Evolutionary conservation across 2,797 vertebrate species (phyloP), one percentile per base, ranked within the genome.

Genomic region (Acrossocheilus fasciatus): DNA sequence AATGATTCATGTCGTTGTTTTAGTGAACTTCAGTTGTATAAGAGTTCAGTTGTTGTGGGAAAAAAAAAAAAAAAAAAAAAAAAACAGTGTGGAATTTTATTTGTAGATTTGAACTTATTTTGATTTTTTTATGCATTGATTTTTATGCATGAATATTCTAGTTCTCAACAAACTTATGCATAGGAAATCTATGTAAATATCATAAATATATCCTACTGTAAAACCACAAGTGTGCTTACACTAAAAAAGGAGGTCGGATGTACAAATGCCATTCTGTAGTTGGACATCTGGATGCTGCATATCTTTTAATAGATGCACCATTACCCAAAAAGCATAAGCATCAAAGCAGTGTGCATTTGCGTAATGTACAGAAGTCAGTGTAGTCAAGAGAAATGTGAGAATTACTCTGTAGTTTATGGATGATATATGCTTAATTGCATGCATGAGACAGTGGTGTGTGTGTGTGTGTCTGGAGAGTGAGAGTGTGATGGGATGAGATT

Each of bases 401-500:
- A 30, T 52, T n/a, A 3, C 39, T 43, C 39, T 52, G 73, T 75
- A 52, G 73, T 75, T 52, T 75, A 20, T 75, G 18, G 26, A 52
- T 75, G 5, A 34, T 6, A 34, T 20, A 75, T 75, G 8, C 9
- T 50, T 34, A 75, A 75, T 52, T 20, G 14, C 47, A 52, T 34
- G 73, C 17, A 5, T 30, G 59, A 30, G n/a, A 30, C 59, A 26
- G 45, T 34, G 26, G 26, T 77, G 20, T 23, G 47, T 26, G 26
- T 26, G 26, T 26, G 26, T 54, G 47, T 54, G 50, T 64, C 26
- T 64, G 26, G n/a, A 30, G 30, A 11, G 30, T 7, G 50, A 52
- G 50, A 41, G 75, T 77, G 80, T 69, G 80, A 82, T 36, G 45
- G 18, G 62, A 81, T 45, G 64, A 34, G 62, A 64, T 84, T 90